A percentile compares a stretch with the other conserved stretches of the same genome.
Evolutionary conservation across 2,113 vertebrate genomes (phyloP).

Genomic region (Bos javanicus): DNA sequence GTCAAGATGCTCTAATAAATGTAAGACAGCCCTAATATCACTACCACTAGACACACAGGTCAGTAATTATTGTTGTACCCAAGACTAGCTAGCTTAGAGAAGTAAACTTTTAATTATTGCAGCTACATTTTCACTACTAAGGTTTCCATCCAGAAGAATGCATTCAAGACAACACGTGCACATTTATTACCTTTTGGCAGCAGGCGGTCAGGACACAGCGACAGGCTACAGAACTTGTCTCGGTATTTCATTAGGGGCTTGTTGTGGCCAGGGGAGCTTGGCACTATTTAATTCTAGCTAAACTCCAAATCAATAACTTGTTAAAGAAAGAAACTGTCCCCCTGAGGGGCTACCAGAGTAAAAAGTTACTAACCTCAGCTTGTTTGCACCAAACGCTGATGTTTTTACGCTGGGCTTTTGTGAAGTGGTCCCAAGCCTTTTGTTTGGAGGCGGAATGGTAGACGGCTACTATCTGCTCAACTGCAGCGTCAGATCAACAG

Average conservation of each 20-base stretch:
- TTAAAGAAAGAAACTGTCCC: constrained; percentile 72
- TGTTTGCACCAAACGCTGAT: constrained; percentile 99
- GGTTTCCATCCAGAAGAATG: not conserved
- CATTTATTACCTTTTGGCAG: constrained; percentile 65
- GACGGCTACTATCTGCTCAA: constrained; percentile 99
- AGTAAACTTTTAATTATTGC: not conserved
- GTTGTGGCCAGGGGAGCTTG: constrained; percentile 57
- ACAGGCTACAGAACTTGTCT: constrained; percentile 52
- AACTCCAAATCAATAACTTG: constrained; percentile 77
- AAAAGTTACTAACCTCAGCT: constrained; percentile 94
- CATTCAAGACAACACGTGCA: not conserved
- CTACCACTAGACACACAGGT: constrained; percentile 17
- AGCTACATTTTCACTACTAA: not conserved
- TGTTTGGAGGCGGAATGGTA: constrained; percentile 99
- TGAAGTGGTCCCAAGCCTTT: constrained; percentile 99
- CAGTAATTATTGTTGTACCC: not conserved
- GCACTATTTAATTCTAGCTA: constrained; percentile 68
- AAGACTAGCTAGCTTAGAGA: not conserved
- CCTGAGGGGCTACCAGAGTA: constrained; percentile 67
- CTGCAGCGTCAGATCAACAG: constrained; percentile 86
- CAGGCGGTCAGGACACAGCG: constrained; percentile 47
- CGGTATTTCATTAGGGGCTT: constrained; percentile 68
- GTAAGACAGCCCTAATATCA: constrained; percentile 47
- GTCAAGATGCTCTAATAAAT: constrained; percentile 39
- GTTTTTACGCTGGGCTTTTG: constrained; percentile 99